A percentile compares a stretch with the other conserved stretches of the same genome.
phyloP scores from a whole-genome alignment of 2,888 invertebrate species.

The Eurytoma adleriae region DNA sequence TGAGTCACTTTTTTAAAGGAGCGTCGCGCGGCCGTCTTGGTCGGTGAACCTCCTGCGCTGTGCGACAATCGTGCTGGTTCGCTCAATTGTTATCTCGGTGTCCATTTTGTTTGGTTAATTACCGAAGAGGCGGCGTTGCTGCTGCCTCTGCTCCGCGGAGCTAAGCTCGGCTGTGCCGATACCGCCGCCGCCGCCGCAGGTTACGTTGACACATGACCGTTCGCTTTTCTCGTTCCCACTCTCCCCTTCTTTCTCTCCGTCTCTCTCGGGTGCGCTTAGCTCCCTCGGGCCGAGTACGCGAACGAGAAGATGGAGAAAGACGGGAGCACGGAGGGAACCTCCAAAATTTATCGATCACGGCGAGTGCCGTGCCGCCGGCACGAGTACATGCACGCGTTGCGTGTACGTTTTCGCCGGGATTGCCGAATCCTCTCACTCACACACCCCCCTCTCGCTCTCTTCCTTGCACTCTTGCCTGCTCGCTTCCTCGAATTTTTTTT shows the following conservation, averaged over 20 bases:
- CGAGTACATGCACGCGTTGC: not conserved
- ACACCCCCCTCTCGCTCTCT: no score
- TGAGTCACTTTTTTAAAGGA: conserved; percentile 39
- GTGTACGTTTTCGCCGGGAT: conserved; percentile 31
- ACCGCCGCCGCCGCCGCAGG: conserved; percentile 43
- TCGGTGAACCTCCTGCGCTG: conserved; percentile 4
- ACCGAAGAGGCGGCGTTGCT: conserved; percentile 74
- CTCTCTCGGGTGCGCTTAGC: not conserved
- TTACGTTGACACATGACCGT: conserved; percentile 71
- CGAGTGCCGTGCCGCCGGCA: not conserved
- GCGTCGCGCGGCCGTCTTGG: conserved; percentile 1
- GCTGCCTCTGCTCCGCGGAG: conserved; percentile 67
- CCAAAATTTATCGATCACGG: conserved; percentile 60
- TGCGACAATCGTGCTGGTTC: conserved; percentile 62
- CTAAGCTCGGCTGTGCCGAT: conserved; percentile 66
- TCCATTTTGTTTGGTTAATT: conserved; percentile 77
- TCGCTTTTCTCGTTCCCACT: conserved; percentile 46
- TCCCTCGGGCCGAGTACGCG: not conserved
- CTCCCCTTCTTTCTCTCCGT: conserved; percentile 16
- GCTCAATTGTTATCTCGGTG: conserved; percentile 75
- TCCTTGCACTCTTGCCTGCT: conserved; percentile 10
- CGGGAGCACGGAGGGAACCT: conserved; percentile 38
- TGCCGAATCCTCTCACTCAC: conserved; percentile 34
- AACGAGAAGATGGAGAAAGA: not conserved
- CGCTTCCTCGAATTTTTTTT: conserved; percentile 16